phyloP scores from a whole-genome alignment of 2,888 invertebrate genomes.

The Gasteruption jaculator region DNA sequence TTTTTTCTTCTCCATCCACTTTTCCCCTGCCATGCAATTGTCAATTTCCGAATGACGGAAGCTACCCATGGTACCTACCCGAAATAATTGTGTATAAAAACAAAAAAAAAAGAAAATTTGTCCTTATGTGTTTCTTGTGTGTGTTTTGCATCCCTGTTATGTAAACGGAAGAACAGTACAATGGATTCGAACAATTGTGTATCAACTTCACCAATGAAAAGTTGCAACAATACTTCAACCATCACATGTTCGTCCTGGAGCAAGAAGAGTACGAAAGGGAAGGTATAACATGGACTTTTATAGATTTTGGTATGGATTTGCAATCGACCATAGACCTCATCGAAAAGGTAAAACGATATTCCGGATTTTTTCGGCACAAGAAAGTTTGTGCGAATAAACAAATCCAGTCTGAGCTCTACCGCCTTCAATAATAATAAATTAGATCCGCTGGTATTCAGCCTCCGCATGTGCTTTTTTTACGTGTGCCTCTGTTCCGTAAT shows the following conservation, averaged over 20 bases:
- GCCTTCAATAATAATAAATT: too few species aligned
- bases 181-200: slow-evolving; percentile 93
- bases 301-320: slow-evolving; percentile 94
- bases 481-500: too few species aligned
- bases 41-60: too few species aligned
- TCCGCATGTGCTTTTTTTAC: too few species aligned
- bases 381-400: too few species aligned
- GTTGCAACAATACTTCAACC: slow-evolving; percentile 94
- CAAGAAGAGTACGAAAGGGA: slow-evolving; percentile 93
- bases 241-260: slow-evolving; percentile 93
- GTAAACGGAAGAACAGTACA: slow-evolving; percentile 61
- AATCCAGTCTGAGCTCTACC: too few species aligned
- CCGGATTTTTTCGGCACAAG: too few species aligned
- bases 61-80: too few species aligned
- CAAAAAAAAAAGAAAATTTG: slow-evolving; percentile 8
- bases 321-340: slow-evolving; percentile 86
- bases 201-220: slow-evolving; percentile 96
- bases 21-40: too few species aligned
- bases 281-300: slow-evolving; percentile 87
- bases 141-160: slow-evolving; percentile 32
- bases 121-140: slow-evolving; percentile 24
- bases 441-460: too few species aligned
- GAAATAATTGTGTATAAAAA: too few species aligned
- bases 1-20: slow-evolving; percentile 12
- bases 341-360: slow-evolving; percentile 71